Conservation (phyloP, 1,140 invertebrate genomes). For the Venustaconcha ellipsiformis region DNA sequence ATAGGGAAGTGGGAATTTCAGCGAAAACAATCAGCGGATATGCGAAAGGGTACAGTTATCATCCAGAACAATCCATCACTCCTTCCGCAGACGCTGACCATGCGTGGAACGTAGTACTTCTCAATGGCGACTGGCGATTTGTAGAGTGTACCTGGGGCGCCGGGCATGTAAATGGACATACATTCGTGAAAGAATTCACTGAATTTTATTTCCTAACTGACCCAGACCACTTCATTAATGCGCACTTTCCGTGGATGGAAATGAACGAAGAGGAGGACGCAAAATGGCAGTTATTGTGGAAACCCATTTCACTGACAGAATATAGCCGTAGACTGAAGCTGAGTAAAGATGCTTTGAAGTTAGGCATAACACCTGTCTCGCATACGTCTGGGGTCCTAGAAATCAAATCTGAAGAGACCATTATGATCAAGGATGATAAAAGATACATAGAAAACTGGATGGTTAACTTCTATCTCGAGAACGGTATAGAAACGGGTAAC, state of each 20-base stretch:
- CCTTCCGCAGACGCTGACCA: slow-evolving; percentile 82
- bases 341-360: slow-evolving; percentile 9
- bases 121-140: slow-evolving; percentile 46
- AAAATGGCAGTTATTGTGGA: slow-evolving; percentile 34
- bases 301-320: slow-evolving; percentile 24
- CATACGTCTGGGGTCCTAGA: too few relatives aligned
- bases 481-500: too few relatives aligned
- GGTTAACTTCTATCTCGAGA: too few relatives aligned
- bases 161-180: slow-evolving; percentile 38
- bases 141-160: slow-evolving; percentile 70
- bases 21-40: slow-evolving; percentile 76
- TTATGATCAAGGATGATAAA: too few relatives aligned
- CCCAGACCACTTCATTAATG: slow-evolving; percentile 69
- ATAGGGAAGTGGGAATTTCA: slow-evolving; percentile 15
- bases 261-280: slow-evolving; percentile 35
- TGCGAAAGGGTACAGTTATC: slow-evolving; percentile 96
- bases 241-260: slow-evolving; percentile 69
- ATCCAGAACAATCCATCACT: slow-evolving; percentile 92
- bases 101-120: slow-evolving; percentile 51
- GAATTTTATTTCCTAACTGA: slow-evolving; percentile 70
- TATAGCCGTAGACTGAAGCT: slow-evolving; percentile 22
- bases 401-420: too few relatives aligned
- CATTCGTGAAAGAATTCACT: slow-evolving; percentile 37
- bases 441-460: too few relatives aligned
- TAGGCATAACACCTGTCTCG: slow-evolving; percentile 7